Evolutionary conservation across 2,113 vertebrate genomes (phyloP), one percentile per base, ranked within the genome.

Genomic region (Lophotis ruficrista): DNA sequence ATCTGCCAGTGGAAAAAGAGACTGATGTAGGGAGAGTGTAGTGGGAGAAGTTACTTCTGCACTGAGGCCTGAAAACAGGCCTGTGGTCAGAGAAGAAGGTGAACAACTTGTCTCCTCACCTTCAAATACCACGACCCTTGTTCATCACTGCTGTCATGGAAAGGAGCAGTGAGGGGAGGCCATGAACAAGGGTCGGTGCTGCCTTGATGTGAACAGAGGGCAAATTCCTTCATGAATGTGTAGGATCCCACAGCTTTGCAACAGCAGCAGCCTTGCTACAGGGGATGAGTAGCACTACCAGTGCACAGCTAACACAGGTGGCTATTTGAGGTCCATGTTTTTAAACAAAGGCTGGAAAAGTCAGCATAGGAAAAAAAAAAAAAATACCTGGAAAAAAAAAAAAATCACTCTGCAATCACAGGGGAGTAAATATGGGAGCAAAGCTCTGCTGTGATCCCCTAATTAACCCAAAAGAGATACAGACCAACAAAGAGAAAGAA

Each of bases 251-350:
- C 22, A 71, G 51, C 33, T 43, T 76, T n/a, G 37, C 21, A 48
- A 57, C 17, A 62, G 37, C 37, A 51, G 12, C 51, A 58, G 43
- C 27, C 60, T 65, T 50, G 23, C 48, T 66, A 12, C 30, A 51
- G 21, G 28, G 14, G 22, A 13, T 14, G 10, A 62, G 6, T 12
- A 75, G 15, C 33, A 56, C 22, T 8, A 25, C 10, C 61, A 61
- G 31, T 1, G 0, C 35, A 14, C 4, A 53, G 31, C 22, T 65
- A 50, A 73, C n/a, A 88, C 48, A 58, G 0, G 0, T 10, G 18
- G 50, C 24, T 41, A 8, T 57, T 41, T 53, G 47, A 82, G 27
- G 8, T 70, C 14, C 7, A 2, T 27, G 18, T 22, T 65, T 78
- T 41, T 38, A 38, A 38, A 20, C 35, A 57, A 91, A 80, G 19